These are phyloP conservation scores for Homarus gammarus DNA, from an alignment of 2,888 invertebrate genomes.

Conservation along the genomic window DNA sequence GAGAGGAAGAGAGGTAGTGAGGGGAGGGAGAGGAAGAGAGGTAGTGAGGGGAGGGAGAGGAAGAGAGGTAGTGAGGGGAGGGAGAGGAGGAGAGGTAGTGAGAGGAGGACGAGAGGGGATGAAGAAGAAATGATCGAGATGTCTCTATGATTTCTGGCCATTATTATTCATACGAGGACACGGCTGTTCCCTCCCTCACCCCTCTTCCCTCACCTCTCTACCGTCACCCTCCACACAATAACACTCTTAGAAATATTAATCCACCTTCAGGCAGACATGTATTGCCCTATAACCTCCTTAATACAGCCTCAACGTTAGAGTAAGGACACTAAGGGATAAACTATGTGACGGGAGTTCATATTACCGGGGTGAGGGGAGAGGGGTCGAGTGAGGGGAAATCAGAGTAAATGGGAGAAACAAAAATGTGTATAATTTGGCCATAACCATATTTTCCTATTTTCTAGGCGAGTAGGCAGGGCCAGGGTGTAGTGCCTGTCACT, in stretches of 20 bases:
- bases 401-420: constrained; percentile 31
- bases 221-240: too few relatives aligned
- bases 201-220: too few relatives aligned
- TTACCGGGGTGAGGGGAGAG: not conserved
- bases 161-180: constrained; percentile 51
- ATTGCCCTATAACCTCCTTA: too few relatives aligned
- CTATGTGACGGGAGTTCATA: not conserved
- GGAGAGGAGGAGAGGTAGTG: not conserved
- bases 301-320: too few relatives aligned
- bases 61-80: not conserved
- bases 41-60: not conserved
- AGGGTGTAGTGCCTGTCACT: too few relatives aligned
- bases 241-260: too few relatives aligned
- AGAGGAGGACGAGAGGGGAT: not conserved
- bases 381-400: constrained; percentile 7
- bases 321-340: too few relatives aligned
- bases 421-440: constrained; percentile 30
- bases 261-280: too few relatives aligned
- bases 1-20: not conserved
- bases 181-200: constrained; percentile 4
- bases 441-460: constrained; percentile 32
- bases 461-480: not conserved
- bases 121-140: constrained; percentile 50
- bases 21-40: not conserved
- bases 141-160: constrained; percentile 38